phyloP scores from a whole-genome alignment of 2,888 invertebrate genomes.

The Eupithecia pulchellata region DNA sequence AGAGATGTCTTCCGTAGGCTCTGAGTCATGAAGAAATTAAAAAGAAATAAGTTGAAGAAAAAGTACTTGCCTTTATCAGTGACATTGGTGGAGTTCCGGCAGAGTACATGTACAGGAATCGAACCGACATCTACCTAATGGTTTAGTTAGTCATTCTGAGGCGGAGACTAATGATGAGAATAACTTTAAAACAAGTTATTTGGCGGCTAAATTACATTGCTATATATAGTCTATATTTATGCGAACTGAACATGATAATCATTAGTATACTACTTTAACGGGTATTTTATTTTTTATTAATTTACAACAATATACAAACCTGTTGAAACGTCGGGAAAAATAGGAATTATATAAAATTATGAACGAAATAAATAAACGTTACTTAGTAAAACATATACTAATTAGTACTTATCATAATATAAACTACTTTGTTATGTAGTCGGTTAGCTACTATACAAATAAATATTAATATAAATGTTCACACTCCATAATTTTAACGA shows the following conservation, averaged over 20 bases:
- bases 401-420: no score
- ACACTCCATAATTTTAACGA: background rate
- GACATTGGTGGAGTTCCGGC: conserved; percentile 12
- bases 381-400: no score
- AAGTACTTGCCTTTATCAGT: conserved; percentile 2
- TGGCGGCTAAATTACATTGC: background rate
- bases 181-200: background rate
- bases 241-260: no score
- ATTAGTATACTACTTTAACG: no score
- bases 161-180: conserved; percentile 8
- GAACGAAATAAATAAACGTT: no score
- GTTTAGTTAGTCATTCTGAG: conserved; percentile 4
- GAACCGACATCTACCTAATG: background rate
- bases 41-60: background rate
- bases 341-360: no score
- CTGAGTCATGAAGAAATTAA: conserved; percentile 2
- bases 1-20: background rate
- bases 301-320: no score
- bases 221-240: background rate
- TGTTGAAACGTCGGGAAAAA: no score
- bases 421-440: background rate
- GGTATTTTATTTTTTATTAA: no score
- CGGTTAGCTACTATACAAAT: background rate
- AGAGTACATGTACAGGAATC: conserved; percentile 11
- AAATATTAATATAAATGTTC: no score